Conservation (phyloP, 1,140 invertebrate genomes). For the Drosophila pandora region DNA sequence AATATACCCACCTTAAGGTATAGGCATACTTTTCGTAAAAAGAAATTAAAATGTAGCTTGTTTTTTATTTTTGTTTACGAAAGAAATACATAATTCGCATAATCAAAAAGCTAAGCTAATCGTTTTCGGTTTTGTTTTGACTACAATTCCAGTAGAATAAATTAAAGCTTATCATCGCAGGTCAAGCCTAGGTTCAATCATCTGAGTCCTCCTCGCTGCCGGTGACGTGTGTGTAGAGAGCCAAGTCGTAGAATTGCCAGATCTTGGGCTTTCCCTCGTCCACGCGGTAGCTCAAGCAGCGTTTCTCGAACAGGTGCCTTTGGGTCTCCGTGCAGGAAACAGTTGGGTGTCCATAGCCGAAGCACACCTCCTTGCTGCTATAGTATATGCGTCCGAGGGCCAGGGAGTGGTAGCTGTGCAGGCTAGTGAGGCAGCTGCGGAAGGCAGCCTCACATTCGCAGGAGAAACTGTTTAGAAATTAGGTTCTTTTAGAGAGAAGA, state of each 20-base stretch:
- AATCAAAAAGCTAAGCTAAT: neutral
- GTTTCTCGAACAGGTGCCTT: conserved; percentile 62
- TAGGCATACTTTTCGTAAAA: no score
- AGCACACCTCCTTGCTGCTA: conserved; percentile 88
- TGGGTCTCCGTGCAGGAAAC: conserved; percentile 84
- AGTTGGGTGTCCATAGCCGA: conserved; percentile 86
- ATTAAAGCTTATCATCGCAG: conserved; percentile 33
- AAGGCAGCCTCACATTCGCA: conserved; percentile 89
- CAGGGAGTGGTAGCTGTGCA: conserved; percentile 84
- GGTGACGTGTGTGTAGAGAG: conserved; percentile 78
- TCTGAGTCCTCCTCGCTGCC: conserved; percentile 20
- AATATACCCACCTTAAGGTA: no score
- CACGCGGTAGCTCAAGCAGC: conserved; percentile 85
- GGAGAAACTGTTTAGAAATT: conserved; percentile 56
- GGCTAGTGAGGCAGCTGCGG: conserved; percentile 86
- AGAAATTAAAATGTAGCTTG: no score
- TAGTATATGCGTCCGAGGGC: conserved; percentile 89
- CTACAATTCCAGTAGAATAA: conserved; percentile 4
- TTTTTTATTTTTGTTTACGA: no score
- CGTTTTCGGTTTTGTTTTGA: conserved; percentile 1
- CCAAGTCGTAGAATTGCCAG: conserved; percentile 87
- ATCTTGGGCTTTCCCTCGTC: conserved; percentile 83
- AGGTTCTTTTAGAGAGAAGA: neutral
- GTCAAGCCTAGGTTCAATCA: conserved; percentile 12
- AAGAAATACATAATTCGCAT: neutral